Evolutionary conservation across 2,888 invertebrate genomes (phyloP).

Genomic region (Mesochorus sp.): DNA sequence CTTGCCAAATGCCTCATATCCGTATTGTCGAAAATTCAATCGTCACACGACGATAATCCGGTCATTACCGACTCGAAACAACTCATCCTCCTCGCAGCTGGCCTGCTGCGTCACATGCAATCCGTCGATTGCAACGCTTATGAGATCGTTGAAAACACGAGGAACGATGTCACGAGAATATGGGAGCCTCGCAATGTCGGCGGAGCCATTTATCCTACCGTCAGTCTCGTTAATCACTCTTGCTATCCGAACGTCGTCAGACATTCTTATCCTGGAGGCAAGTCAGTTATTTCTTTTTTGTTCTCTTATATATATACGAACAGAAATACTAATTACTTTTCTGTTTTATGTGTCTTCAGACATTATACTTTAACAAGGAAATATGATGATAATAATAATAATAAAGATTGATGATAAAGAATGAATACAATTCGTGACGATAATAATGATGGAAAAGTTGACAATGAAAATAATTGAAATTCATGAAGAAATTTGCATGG

Average conservation of each 20-base stretch:
- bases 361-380: too few relatives aligned
- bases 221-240: constrained; percentile 83
- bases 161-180: constrained; percentile 69
- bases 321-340: too few relatives aligned
- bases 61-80: constrained; percentile 64
- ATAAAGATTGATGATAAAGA: too few relatives aligned
- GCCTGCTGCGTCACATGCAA: constrained; percentile 81
- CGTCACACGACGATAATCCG: too few relatives aligned
- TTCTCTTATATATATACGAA: too few relatives aligned
- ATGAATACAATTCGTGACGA: too few relatives aligned
- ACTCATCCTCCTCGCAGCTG: constrained; percentile 73
- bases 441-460: too few relatives aligned
- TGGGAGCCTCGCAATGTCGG: constrained; percentile 79
- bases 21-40: constrained; percentile 67
- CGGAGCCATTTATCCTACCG: constrained; percentile 82
- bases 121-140: constrained; percentile 83
- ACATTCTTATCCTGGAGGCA: constrained; percentile 78
- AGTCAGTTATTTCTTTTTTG: too few relatives aligned
- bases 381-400: too few relatives aligned
- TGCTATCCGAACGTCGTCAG: constrained; percentile 82
- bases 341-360: too few relatives aligned
- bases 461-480: too few relatives aligned
- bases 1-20: constrained; percentile 79
- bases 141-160: constrained; percentile 80
- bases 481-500: too few relatives aligned